Base-by-base conservation (phyloP, 2,113 vertebrate genomes). In the Arizona elegans region DNA sequence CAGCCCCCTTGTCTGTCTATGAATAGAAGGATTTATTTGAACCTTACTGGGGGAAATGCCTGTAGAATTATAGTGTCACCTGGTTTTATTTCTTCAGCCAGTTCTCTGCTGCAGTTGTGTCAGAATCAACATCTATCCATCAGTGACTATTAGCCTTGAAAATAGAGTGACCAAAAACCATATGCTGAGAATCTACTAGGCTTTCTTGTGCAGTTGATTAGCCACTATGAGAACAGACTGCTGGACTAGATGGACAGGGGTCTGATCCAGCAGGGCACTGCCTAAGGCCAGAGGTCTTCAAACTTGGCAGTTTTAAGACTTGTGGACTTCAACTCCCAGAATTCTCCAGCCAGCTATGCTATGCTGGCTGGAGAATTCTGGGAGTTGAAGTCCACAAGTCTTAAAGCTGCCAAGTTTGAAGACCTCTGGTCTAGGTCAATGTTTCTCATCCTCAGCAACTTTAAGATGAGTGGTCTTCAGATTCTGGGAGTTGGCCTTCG, bases 1-100 rank as follows among this genome's bases (percentile, higher is more conserved):
- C 0, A 11, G 0, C 0, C 0, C 33, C 88, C 56, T 65, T 55
- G 52, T 59, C 3, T 53, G 86, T 11, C 9, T 52, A 24, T 0
- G 0, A 86, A 0, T n/a, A 89, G 91, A 86, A 56, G 52, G 59
- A 38, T 29, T 87, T 55, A 52, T 26, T 11, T 33, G 81, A 19
- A 91, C n/a, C 93, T 2, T 55, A 7, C 26, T 5, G 52, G 90
- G 89, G 50, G 5, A 85, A 33, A 1, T 62, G 26, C 0, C 0
- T 88, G 92, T 12, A 38, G 0, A 52, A 3, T 11, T 1, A 15
- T 62, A 50, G 12, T 0, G 9, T 23, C 89, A 8, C 50, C 10
- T 8, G 0, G 4, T 53, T 11, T 59, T 86, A 17, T 5, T 75
- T 88, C 15, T n/a, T 59, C 13, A 54, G 0, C 43, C 29, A 21